Percentiles rank a stretch among this genome's conserved stretches.
Conservation (phyloP, 2,888 invertebrate genomes). For the Ephialtes manifestator region DNA sequence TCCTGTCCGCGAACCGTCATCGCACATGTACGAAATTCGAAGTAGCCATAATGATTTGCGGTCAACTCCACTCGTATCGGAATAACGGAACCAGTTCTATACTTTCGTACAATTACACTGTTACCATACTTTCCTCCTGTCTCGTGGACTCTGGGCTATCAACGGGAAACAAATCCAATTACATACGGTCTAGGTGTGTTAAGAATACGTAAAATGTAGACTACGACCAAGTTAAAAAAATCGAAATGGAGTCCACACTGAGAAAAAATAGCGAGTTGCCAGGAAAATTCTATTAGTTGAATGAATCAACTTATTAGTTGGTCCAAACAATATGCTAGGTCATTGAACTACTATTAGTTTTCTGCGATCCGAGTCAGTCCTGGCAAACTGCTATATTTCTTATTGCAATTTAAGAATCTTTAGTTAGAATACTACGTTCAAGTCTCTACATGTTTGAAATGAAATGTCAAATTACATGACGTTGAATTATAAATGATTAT, state of each 20-base stretch:
- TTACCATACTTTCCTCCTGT: slow-evolving; percentile 94
- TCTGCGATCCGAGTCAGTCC: too few species aligned
- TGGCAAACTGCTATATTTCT: too few species aligned
- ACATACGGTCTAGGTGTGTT: neutral
- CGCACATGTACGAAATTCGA: slow-evolving; percentile 94
- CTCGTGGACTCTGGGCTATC: slow-evolving; percentile 92
- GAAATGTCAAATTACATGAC: neutral
- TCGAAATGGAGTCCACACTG: neutral
- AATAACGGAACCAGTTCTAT: slow-evolving; percentile 90
- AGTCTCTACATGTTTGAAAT: too few species aligned
- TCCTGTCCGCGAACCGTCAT: slow-evolving; percentile 88
- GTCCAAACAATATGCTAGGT: too few species aligned
- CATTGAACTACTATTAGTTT: too few species aligned
- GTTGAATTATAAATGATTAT: neutral
- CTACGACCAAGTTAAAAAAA: neutral
- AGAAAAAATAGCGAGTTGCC: too few species aligned
- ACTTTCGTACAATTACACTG: slow-evolving; percentile 93
- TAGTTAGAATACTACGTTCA: too few species aligned
- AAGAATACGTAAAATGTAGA: slow-evolving; percentile 7
- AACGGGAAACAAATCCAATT: slow-evolving; percentile 21
- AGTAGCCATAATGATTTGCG: slow-evolving; percentile 95
- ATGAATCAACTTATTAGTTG: too few species aligned
- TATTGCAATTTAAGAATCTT: too few species aligned
- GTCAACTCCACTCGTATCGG: slow-evolving; percentile 94
- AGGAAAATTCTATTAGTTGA: too few species aligned